phyloP scores from a whole-genome alignment of 2,113 vertebrate genomes.

The Odocoileus hemionus region DNA sequence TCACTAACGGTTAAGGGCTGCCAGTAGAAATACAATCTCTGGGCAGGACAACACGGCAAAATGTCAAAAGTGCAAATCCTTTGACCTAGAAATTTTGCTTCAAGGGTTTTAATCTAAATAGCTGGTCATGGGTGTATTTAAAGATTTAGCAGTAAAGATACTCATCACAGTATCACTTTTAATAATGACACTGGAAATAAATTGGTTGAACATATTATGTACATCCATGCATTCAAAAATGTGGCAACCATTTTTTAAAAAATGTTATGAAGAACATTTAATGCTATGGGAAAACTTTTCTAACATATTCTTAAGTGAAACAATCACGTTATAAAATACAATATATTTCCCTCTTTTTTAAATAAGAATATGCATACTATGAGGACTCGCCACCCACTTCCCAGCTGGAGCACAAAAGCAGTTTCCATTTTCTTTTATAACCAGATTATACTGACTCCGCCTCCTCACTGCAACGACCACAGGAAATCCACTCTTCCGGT shows the following conservation, averaged over 20 bases:
- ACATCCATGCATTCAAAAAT: background rate
- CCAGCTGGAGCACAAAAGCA: background rate
- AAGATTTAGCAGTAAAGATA: background rate
- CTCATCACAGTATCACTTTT: background rate
- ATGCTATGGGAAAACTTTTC: background rate
- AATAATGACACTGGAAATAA: background rate
- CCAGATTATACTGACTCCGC: background rate
- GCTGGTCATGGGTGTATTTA: background rate
- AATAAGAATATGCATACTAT: background rate
- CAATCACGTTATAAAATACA: background rate
- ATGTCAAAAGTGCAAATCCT: background rate
- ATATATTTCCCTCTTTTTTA: background rate
- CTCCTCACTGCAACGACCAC: background rate
- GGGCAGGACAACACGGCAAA: background rate
- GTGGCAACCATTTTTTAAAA: background rate
- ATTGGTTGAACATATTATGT: background rate
- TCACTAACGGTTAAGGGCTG: background rate
- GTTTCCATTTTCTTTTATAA: slow-evolving; percentile 12
- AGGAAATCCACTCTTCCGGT: background rate
- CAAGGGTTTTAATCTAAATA: background rate
- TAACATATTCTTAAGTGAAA: background rate
- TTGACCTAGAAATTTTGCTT: background rate
- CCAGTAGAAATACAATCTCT: background rate
- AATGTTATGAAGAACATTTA: background rate
- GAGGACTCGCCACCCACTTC: background rate